Base-by-base conservation (phyloP, 1,140 invertebrate species). In the Pygmarrhopalites habei region DNA sequence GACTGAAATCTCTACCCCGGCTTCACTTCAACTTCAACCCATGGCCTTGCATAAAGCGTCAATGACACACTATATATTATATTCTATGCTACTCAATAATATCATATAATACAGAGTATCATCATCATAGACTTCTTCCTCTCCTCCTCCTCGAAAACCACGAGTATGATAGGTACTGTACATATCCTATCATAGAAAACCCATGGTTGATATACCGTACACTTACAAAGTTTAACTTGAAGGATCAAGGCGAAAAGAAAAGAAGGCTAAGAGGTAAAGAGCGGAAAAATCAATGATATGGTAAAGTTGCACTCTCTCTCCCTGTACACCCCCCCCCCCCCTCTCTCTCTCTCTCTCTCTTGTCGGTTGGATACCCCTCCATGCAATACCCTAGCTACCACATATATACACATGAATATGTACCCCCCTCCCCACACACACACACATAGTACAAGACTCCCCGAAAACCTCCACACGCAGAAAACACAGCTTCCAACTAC, bases 221-320 rank as follows among this genome's bases (percentile, higher is more conserved):
- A 46, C 44, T 46, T 46, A 21, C 15, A 7, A n/a, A 17, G 15
- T 46, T n/a, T 21, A 46, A 46, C 44, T 46, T 46, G 44, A 25
- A 60, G 32, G 28, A 15, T 19, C 23, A 43, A 29, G 51, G 43
- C 19, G 23, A 53, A 21, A 35, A 52, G 28, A 29, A 29, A 60
- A 43, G 41, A 29, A 60, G 43, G 58, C 39, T 56, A 51, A 60
- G 53, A 66, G 59, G 52, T 66, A 66, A 66, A 66, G 64, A 66
- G 57, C 64, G 64, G 64, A 66, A 66, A 65, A 66, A 66, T 66
- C 64, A 66, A 66, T 66, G 64, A 59, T 49, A 60, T 61, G 59
- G 58, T 65, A 55, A 61, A 53, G 62, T 53, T 60, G 35, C n/a
- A n/a, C n/a, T n/a, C n/a, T n/a, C n/a, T n/a, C n/a, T n/a, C n/a